phyloP scores from a whole-genome alignment of 2,888 invertebrate species.

The Pammene aurita region DNA sequence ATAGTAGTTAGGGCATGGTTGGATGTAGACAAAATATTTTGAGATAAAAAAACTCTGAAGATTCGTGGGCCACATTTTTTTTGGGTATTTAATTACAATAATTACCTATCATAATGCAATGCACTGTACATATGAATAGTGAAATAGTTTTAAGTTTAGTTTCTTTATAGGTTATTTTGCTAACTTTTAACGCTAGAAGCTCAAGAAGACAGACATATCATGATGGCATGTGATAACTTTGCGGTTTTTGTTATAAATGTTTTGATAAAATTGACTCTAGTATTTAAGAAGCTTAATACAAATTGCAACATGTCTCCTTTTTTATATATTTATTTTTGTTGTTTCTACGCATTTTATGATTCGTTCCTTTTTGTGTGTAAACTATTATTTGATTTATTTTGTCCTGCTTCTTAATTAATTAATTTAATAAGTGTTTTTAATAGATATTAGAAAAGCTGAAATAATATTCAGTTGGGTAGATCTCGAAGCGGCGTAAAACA shows the following conservation, averaged over 20 bases:
- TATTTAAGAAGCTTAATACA: slow-evolving; percentile 41
- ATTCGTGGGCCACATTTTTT: slow-evolving; percentile 4
- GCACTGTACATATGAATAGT: slow-evolving; percentile 62
- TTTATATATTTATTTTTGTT: background rate
- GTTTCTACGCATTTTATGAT: slow-evolving; percentile 11
- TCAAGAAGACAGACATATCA: slow-evolving; percentile 77
- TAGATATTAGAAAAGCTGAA: slow-evolving; percentile 7
- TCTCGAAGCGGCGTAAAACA: slow-evolving; percentile 8
- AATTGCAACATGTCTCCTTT: slow-evolving; percentile 18
- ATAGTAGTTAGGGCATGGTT: slow-evolving; percentile 9
- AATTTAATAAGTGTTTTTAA: background rate
- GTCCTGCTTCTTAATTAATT: slow-evolving; percentile 9
- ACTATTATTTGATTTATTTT: background rate
- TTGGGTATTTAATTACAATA: background rate
- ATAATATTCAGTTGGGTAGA: slow-evolving; percentile 9
- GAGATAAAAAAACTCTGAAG: slow-evolving; percentile 1
- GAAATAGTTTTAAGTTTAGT: slow-evolving; percentile 54
- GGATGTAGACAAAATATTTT: background rate
- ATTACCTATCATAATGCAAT: slow-evolving; percentile 37
- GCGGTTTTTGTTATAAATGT: slow-evolving; percentile 52
- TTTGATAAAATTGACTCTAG: slow-evolving; percentile 50
- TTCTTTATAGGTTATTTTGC: slow-evolving; percentile 50
- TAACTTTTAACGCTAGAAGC: slow-evolving; percentile 68
- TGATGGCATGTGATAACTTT: slow-evolving; percentile 58
- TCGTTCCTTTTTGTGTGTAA: slow-evolving; percentile 9